phyloP scores from a whole-genome alignment of 2,797 vertebrate genomes.

The Apogon talboti region DNA sequence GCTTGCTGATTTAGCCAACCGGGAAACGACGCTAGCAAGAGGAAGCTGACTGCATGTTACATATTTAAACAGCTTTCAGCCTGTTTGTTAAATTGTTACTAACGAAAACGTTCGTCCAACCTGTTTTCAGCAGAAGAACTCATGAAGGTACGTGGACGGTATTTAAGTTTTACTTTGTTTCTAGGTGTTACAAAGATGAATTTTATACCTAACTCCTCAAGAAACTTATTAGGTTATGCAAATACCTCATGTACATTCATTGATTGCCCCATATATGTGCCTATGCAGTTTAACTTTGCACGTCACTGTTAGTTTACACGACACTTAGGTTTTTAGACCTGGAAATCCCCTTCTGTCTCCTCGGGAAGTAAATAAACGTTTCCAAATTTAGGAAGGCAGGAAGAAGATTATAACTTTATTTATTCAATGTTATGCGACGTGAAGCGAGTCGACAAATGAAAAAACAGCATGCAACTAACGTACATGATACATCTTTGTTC shows the following conservation, averaged over 20 bases:
- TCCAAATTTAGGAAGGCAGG: no score
- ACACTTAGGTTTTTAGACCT: background rate
- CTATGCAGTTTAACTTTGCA: no score
- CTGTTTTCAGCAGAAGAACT: background rate
- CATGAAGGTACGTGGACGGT: constrained; percentile 69
- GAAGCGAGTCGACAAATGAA: no score
- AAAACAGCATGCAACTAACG: no score
- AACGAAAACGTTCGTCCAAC: background rate
- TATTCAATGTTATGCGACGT: no score
- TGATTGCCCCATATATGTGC: background rate
- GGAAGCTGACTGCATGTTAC: constrained; percentile 39
- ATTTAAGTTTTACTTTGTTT: background rate
- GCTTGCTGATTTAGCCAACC: constrained; percentile 27
- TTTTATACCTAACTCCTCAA: background rate
- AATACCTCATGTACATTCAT: background rate
- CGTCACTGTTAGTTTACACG: background rate
- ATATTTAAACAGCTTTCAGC: constrained; percentile 18
- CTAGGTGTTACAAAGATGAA: background rate
- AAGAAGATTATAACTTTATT: no score
- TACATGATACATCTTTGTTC: no score
- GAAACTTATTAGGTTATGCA: constrained; percentile 35
- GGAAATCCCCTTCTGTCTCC: no score
- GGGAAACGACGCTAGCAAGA: constrained; percentile 70
- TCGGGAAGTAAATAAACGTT: no score
- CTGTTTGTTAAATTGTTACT: constrained; percentile 9